Base-by-base conservation (phyloP, 1,140 invertebrate genomes). In the Polypedilum vanderplanki region DNA sequence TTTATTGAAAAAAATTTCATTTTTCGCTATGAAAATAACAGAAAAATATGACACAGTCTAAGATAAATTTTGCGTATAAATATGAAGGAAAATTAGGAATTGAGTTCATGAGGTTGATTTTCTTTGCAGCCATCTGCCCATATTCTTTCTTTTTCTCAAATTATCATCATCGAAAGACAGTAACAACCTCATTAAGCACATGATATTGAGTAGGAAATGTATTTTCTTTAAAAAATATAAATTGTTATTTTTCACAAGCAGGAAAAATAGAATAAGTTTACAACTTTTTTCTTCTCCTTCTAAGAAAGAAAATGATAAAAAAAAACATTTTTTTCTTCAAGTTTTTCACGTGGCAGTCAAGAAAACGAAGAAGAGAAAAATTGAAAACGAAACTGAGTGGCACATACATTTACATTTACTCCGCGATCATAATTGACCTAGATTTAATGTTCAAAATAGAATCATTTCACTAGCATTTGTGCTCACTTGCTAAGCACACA, bases 381-480 rank as follows among this genome's bases (percentile, higher is more conserved):
- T 57, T 57, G 10, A n/a, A 57, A n/a, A 57, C 12, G n/a, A 57
- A 57, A n/a, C 46, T n/a, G 46, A 57, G 46, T 57, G 46, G 12
- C 46, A 57, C 46, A 57, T 57, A 57, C 46, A 57, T 57, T 57
- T 57, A 57, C 46, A 57, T 57, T 15, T 22, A 70, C 65, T 70
- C 65, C 9, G 17, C 65, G 65, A 70, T 70, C 65, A 70, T 70
- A 70, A 70, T 70, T 70, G 65, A 70, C 65, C 65, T 70, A 70
- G 20, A 70, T 70, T 57, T 4, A 70, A 70, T 70, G 17, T 9
- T 18, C 18, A 18, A 9, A 70, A 70, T 70, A 70, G 65, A 70
- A 20, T 70, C 20, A 20, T 70, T 70, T 70, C 20, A 10, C 17
- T 67, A 18, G 65, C 65, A 18, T 20, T 17, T 67, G 7, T 7